These are phyloP conservation scores for Lypha dubia DNA, from an alignment of 2,888 invertebrate genomes.

Conservation along the genomic window DNA sequence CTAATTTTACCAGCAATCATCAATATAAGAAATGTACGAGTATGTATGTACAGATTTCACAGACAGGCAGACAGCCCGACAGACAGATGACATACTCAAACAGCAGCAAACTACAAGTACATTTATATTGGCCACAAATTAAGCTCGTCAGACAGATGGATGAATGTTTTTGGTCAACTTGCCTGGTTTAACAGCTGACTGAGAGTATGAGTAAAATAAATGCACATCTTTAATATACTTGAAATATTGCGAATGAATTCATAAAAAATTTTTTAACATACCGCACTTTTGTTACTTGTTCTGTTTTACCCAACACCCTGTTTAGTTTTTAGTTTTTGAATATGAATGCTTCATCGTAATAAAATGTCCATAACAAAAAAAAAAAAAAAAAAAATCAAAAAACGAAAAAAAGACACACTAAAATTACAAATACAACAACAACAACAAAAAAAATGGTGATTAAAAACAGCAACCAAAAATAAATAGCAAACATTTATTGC, in stretches of 20 bases:
- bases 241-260: not conserved
- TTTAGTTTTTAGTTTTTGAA: conserved; percentile 3
- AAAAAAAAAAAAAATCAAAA: not conserved
- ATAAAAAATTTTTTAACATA: not conserved
- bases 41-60: no score
- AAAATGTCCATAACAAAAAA: conserved; percentile 21
- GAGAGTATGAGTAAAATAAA: not conserved
- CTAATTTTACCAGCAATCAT: conserved; percentile 6
- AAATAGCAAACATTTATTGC: not conserved
- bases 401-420: conserved; percentile 19
- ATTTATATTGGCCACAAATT: not conserved
- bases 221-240: not conserved
- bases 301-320: not conserved
- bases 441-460: not conserved
- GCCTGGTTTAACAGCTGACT: not conserved
- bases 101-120: not conserved
- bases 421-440: conserved; percentile 11
- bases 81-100: not conserved
- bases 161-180: not conserved
- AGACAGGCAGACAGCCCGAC: not conserved
- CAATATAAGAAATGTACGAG: not conserved
- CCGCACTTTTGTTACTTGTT: not conserved
- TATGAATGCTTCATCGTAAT: conserved; percentile 9
- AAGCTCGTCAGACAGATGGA: conserved; percentile 12
- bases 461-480: conserved; percentile 18